Conservation (phyloP, 2,888 invertebrate species). For the Epinotia nisella region DNA sequence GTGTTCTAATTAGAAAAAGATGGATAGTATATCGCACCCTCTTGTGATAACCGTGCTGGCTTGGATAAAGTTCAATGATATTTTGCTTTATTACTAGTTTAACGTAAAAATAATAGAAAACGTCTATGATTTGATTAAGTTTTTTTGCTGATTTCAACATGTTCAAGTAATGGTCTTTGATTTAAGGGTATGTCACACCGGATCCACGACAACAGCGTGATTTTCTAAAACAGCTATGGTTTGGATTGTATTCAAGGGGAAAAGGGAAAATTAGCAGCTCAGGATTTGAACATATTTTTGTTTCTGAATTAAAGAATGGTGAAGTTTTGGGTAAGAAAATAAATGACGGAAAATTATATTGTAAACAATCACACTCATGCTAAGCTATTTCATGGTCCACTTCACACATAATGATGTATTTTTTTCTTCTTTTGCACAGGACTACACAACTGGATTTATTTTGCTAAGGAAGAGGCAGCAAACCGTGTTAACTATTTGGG, state of each 20-base stretch:
- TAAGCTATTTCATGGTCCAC: background rate
- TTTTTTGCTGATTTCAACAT: no score
- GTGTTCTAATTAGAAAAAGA: no score
- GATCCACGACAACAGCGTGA: constrained; percentile 89
- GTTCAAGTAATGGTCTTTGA: no score
- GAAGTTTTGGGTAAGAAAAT: constrained; percentile 84
- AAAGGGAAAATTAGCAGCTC: constrained; percentile 92
- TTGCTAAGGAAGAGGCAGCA: constrained; percentile 89
- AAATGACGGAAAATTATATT: background rate
- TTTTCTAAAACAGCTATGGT: constrained; percentile 90
- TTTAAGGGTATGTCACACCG: constrained; percentile 84
- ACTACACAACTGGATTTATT: constrained; percentile 96
- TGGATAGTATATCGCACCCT: no score
- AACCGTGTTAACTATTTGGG: constrained; percentile 91
- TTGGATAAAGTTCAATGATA: no score
- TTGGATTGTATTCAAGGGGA: constrained; percentile 92
- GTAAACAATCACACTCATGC: background rate
- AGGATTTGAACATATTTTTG: constrained; percentile 96
- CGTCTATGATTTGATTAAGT: no score
- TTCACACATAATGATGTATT: background rate
- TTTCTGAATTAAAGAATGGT: constrained; percentile 92
- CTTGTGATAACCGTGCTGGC: no score
- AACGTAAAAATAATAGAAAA: no score
- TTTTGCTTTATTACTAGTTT: no score
- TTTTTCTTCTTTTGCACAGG: constrained; percentile 77